These are phyloP conservation scores for Pseudomyrmex pallidus DNA, from an alignment of 1,140 invertebrate species.

Conservation along the genomic window DNA sequence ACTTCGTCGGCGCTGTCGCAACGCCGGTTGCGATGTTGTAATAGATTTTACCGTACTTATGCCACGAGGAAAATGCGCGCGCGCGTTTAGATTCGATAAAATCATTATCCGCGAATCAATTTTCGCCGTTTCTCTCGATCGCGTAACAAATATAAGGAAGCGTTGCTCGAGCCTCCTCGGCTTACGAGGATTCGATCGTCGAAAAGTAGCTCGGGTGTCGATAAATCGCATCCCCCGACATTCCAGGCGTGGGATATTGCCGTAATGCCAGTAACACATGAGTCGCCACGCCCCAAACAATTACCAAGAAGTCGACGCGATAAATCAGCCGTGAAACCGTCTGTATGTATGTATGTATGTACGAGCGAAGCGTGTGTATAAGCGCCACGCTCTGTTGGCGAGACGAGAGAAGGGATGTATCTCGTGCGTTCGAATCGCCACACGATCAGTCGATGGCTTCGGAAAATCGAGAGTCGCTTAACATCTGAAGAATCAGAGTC, in stretches of 20 bases:
- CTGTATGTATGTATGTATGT: not conserved
- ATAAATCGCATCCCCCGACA: slow-evolving; percentile 50
- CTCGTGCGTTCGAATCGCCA: slow-evolving; percentile 1
- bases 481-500: slow-evolving; percentile 4
- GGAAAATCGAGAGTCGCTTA: slow-evolving; percentile 52
- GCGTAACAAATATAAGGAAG: not conserved
- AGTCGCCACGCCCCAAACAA: slow-evolving; percentile 74
- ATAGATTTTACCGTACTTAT: slow-evolving; percentile 2
- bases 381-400: not conserved
- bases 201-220: slow-evolving; percentile 52
- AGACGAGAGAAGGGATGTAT: not conserved
- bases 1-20: slow-evolving; percentile 5
- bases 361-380: slow-evolving; percentile 32
- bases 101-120: not conserved
- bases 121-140: not conserved
- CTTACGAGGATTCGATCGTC: slow-evolving; percentile 4
- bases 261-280: slow-evolving; percentile 63
- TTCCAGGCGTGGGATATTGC: slow-evolving; percentile 72
- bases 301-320: slow-evolving; percentile 71
- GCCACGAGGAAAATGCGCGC: not conserved
- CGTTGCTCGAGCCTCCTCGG: too few species aligned
- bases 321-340: slow-evolving; percentile 72
- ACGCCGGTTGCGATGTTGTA: not conserved
- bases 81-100: too few species aligned
- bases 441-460: slow-evolving; percentile 27